Percentiles rank a stretch among this genome's conserved stretches.
These are phyloP conservation scores for Torymus tubicola DNA, from an alignment of 2,888 invertebrate species.

Conservation along the genomic window DNA sequence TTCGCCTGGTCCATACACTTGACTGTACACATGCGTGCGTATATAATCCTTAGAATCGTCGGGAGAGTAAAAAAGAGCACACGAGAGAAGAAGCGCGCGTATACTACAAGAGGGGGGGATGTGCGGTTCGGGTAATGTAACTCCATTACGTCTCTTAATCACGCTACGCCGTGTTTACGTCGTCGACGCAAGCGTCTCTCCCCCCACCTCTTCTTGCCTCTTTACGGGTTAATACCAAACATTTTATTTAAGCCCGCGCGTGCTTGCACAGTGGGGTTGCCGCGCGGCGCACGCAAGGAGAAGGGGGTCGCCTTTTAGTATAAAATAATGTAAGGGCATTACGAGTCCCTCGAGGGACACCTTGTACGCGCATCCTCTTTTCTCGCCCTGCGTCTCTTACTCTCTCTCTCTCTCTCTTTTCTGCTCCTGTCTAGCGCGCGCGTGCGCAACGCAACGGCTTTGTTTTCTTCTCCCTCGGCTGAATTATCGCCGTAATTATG, in stretches of 20 bases:
- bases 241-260: slow-evolving; percentile 68
- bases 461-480: slow-evolving; percentile 57
- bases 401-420: slow-evolving; percentile 42
- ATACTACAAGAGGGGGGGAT: not conserved
- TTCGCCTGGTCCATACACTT: slow-evolving; percentile 8
- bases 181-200: not conserved
- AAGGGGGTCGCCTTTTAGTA: slow-evolving; percentile 64
- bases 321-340: slow-evolving; percentile 69
- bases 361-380: slow-evolving; percentile 34
- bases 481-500: slow-evolving; percentile 72
- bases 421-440: no score
- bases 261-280: no score
- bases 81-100: slow-evolving; percentile 3
- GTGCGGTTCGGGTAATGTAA: slow-evolving; percentile 45
- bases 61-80: not conserved
- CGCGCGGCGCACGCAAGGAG: not conserved
- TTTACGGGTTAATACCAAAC: slow-evolving; percentile 65
- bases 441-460: no score
- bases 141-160: slow-evolving; percentile 58
- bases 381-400: not conserved
- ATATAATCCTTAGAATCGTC: not conserved
- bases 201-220: not conserved
- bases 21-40: not conserved
- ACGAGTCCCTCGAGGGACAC: slow-evolving; percentile 65
- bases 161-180: slow-evolving; percentile 30